Conservation (phyloP, 2,888 invertebrate species). For the Peribatodes rhomboidaria region DNA sequence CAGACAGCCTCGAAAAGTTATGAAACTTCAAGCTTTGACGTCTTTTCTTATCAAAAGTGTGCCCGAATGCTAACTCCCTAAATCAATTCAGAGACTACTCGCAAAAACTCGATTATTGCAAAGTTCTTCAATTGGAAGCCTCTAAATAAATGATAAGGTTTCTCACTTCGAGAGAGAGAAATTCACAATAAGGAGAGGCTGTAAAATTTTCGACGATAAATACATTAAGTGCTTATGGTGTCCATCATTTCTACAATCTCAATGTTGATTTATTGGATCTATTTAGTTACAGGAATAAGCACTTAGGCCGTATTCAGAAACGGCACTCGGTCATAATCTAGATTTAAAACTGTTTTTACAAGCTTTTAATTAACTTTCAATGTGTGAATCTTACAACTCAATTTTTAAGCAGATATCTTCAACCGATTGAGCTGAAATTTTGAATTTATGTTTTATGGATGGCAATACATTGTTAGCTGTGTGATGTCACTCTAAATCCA, state of each 20-base stretch:
- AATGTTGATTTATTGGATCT: slow-evolving; percentile 10
- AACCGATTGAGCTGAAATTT: too few relatives aligned
- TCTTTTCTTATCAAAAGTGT: slow-evolving; percentile 49
- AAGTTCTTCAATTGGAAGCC: slow-evolving; percentile 49
- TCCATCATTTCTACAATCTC: slow-evolving; percentile 1
- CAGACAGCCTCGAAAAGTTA: slow-evolving; percentile 41
- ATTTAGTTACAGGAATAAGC: background rate
- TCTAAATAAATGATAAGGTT: slow-evolving; percentile 46
- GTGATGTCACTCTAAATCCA: too few relatives aligned
- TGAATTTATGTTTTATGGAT: too few relatives aligned
- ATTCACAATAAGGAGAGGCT: slow-evolving; percentile 11
- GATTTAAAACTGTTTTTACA: too few relatives aligned
- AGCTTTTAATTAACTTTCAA: too few relatives aligned
- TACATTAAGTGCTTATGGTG: slow-evolving; percentile 9
- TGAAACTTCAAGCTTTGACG: slow-evolving; percentile 55
- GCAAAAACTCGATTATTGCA: slow-evolving; percentile 53
- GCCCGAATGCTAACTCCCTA: slow-evolving; percentile 49
- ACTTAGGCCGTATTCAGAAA: too few relatives aligned
- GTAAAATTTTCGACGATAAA: slow-evolving; percentile 21
- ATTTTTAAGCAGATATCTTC: too few relatives aligned
- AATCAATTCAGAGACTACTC: slow-evolving; percentile 48
- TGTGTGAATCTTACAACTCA: too few relatives aligned
- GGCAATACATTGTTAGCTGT: too few relatives aligned
- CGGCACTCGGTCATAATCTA: too few relatives aligned
- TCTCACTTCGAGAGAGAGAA: slow-evolving; percentile 33